phyloP scores from a whole-genome alignment of 2,113 vertebrate species.

The Austrofundulus limnaeus region DNA sequence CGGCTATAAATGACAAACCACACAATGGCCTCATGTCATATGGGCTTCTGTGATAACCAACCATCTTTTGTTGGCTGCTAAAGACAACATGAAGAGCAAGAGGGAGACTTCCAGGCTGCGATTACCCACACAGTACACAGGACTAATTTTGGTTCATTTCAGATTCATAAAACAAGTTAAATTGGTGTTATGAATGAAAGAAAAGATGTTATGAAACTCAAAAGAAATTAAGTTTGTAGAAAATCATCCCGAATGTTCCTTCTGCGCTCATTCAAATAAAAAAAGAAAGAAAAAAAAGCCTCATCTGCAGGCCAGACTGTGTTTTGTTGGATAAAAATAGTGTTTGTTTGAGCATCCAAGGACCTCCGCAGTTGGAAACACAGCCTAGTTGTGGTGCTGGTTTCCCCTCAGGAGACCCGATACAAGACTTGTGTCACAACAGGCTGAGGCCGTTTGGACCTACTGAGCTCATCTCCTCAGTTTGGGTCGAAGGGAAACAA shows the following conservation, averaged over 20 bases:
- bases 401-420: slow-evolving; percentile 27
- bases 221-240: no score
- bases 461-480: slow-evolving; percentile 1
- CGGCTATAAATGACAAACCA: slow-evolving; percentile 24
- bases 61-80: slow-evolving; percentile 17
- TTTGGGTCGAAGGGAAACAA: slow-evolving; percentile 8
- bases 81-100: not conserved
- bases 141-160: not conserved
- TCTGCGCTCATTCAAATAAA: slow-evolving; percentile 29
- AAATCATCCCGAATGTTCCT: slow-evolving; percentile 20
- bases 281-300: slow-evolving; percentile 14
- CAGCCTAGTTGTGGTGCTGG: slow-evolving; percentile 10
- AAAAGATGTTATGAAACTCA: no score
- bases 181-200: no score
- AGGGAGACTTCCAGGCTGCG: no score
- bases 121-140: not conserved
- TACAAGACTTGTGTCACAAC: slow-evolving; percentile 15
- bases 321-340: slow-evolving; percentile 35
- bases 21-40: slow-evolving; percentile 12
- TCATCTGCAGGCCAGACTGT: slow-evolving; percentile 12
- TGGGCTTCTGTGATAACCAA: slow-evolving; percentile 5
- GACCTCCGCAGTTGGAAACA: slow-evolving; percentile 35
- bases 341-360: slow-evolving; percentile 18
- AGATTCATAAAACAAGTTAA: no score
- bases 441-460: slow-evolving; percentile 17